A percentile compares a stretch with the other conserved stretches of the same genome.
These are phyloP conservation scores for Poecilia latipinna DNA, from an alignment of 2,113 vertebrate species.

Conservation along the genomic window DNA sequence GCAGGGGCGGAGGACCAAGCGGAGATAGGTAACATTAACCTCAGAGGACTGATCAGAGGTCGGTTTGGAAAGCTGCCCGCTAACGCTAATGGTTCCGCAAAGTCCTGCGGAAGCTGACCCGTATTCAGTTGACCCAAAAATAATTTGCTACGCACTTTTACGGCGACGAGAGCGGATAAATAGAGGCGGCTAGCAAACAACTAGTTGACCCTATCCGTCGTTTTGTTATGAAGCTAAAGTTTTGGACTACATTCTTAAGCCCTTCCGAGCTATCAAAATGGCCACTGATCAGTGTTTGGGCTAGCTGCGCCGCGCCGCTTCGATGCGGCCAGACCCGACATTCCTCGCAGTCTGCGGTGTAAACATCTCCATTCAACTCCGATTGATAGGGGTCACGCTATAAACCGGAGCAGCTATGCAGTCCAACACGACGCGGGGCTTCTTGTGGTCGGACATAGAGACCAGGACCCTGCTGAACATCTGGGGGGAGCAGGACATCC, in stretches of 20 bases:
- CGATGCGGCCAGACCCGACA: slow-evolving; percentile 46
- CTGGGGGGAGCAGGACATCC: slow-evolving; percentile 92
- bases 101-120: slow-evolving; percentile 33
- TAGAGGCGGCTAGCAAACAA: slow-evolving; percentile 33
- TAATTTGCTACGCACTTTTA: slow-evolving; percentile 37
- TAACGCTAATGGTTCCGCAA: not conserved
- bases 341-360: slow-evolving; percentile 61
- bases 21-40: slow-evolving; percentile 39
- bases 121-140: slow-evolving; percentile 36
- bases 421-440: slow-evolving; percentile 86
- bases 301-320: slow-evolving; percentile 29
- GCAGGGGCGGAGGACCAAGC: slow-evolving; percentile 21
- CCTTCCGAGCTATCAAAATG: not conserved
- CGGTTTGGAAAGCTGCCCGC: slow-evolving; percentile 45
- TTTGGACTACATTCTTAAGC: not conserved
- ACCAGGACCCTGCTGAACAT: slow-evolving; percentile 88
- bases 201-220: slow-evolving; percentile 22
- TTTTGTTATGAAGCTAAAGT: slow-evolving; percentile 25
- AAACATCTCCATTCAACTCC: slow-evolving; percentile 41
- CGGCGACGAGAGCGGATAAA: slow-evolving; percentile 52
- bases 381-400: slow-evolving; percentile 6
- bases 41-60: slow-evolving; percentile 69
- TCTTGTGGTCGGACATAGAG: slow-evolving; percentile 90
- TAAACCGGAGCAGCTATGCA: slow-evolving; percentile 70
- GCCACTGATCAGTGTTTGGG: slow-evolving; percentile 27